phyloP scores from a whole-genome alignment of 2,113 vertebrate genomes.

The Phrynocephalus versicolor region DNA sequence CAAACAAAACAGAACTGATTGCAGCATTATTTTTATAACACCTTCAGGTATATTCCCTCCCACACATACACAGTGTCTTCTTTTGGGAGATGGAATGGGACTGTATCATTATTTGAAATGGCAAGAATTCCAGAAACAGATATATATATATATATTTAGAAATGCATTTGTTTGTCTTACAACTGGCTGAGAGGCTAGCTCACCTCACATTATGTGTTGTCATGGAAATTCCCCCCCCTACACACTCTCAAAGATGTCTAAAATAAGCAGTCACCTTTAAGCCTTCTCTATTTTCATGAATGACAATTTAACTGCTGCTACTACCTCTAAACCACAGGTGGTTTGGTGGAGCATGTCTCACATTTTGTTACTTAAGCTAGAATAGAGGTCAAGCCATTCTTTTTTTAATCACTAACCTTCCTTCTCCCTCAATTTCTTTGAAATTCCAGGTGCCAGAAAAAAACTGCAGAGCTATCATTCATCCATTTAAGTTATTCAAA shows the following conservation, averaged over 20 bases:
- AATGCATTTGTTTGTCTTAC: not conserved
- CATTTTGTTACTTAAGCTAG: conserved; percentile 47
- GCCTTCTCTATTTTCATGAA: conserved; percentile 60
- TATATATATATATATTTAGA: too few relatives aligned
- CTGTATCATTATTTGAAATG: conserved; percentile 31
- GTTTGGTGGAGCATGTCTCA: conserved; percentile 35
- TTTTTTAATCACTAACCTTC: conserved; percentile 27
- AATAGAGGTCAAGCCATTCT: conserved; percentile 49
- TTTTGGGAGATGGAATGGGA: conserved; percentile 24
- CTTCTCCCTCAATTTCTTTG: conserved; percentile 41
- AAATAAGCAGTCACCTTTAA: conserved; percentile 61
- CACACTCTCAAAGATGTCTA: conserved; percentile 36
- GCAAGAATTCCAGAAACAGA: conserved; percentile 20
- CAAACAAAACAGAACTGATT: not conserved
- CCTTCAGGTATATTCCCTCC: not conserved
- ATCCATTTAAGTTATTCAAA: conserved; percentile 20
- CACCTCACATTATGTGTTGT: conserved; percentile 43
- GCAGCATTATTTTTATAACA: conserved; percentile 1
- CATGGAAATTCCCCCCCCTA: conserved; percentile 52
- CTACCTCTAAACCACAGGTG: conserved; percentile 41
- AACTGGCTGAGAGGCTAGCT: conserved; percentile 9
- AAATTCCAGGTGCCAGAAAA: conserved; percentile 18
- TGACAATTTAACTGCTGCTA: conserved; percentile 58
- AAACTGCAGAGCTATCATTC: not conserved
- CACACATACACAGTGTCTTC: not conserved